Evolutionary conservation across 2,113 vertebrate genomes (phyloP).

Genomic region (Capreolus pygargus): DNA sequence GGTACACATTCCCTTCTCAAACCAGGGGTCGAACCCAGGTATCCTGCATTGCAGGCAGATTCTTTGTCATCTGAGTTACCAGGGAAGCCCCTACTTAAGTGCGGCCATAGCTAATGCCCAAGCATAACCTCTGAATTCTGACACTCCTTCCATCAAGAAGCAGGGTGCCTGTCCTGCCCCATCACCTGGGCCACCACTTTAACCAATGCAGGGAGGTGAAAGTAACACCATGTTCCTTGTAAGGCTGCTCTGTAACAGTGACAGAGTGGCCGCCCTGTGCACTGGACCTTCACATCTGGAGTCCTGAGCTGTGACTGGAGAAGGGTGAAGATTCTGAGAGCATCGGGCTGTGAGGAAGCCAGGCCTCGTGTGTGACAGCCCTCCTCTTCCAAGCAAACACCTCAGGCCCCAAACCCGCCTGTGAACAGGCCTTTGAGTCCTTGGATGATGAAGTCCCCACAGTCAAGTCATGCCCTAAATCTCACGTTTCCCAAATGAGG

Average conservation of each 20-base stretch:
- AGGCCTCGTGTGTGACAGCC: rapidly evolving
- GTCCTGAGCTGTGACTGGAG: rapidly evolving
- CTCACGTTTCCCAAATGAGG: too few species aligned
- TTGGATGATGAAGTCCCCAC: rapidly evolving
- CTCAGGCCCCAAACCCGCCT: rapidly evolving
- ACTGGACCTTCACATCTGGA: rapidly evolving
- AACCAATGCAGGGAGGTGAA: rapidly evolving
- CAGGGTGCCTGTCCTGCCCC: rapidly evolving
- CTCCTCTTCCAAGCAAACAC: neutral
- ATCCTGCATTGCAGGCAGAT: neutral
- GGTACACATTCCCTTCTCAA: neutral
- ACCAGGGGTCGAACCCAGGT: neutral
- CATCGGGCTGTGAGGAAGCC: neutral
- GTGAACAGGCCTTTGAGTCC: neutral
- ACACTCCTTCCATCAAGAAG: neutral
- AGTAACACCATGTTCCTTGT: neutral
- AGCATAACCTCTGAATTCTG: neutral
- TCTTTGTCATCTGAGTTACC: neutral
- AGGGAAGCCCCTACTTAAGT: neutral
- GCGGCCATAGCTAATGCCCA: neutral
- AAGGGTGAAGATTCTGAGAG: rapidly evolving
- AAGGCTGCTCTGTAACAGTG: rapidly evolving
- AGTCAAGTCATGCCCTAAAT: neutral
- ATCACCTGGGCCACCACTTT: neutral
- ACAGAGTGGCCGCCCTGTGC: rapidly evolving